These are phyloP conservation scores for Xestia xanthographa DNA, from an alignment of 2,888 invertebrate genomes.

Conservation along the genomic window DNA sequence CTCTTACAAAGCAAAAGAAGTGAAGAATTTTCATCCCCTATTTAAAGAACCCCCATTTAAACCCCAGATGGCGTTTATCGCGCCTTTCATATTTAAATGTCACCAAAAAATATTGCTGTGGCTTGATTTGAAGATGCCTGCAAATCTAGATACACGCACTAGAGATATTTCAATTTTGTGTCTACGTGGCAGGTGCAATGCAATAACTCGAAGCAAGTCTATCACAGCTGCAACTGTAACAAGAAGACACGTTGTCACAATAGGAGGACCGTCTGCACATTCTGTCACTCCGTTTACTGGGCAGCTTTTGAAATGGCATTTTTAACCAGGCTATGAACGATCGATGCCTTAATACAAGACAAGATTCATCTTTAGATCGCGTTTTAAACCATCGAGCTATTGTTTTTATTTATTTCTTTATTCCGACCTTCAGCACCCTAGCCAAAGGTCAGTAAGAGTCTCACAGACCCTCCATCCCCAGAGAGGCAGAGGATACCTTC, in stretches of 20 bases:
- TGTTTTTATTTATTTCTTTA: neutral
- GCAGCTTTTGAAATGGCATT: neutral
- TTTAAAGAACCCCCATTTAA: neutral
- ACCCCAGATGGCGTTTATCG: neutral
- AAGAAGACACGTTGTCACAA: neutral
- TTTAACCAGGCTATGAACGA: neutral
- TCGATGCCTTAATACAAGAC: neutral
- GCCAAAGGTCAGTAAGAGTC: neutral
- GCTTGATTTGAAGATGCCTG: neutral
- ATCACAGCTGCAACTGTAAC: slow-evolving; percentile 4
- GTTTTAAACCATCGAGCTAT: neutral
- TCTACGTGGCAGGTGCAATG: slow-evolving; percentile 1
- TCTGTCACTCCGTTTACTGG: neutral
- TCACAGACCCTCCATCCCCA: neutral
- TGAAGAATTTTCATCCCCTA: neutral
- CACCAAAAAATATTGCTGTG: neutral
- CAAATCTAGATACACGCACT: neutral
- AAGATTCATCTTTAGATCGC: neutral
- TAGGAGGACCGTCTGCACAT: neutral
- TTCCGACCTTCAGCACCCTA: neutral
- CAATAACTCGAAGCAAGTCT: slow-evolving; percentile 21
- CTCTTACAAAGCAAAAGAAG: neutral
- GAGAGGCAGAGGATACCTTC: neutral
- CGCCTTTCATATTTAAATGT: neutral
- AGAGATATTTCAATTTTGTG: slow-evolving; percentile 8